Evolutionary conservation across 1,140 invertebrate species (phyloP), one percentile per base, ranked within the genome.

Genomic region (Lutraria rhynchaena): DNA sequence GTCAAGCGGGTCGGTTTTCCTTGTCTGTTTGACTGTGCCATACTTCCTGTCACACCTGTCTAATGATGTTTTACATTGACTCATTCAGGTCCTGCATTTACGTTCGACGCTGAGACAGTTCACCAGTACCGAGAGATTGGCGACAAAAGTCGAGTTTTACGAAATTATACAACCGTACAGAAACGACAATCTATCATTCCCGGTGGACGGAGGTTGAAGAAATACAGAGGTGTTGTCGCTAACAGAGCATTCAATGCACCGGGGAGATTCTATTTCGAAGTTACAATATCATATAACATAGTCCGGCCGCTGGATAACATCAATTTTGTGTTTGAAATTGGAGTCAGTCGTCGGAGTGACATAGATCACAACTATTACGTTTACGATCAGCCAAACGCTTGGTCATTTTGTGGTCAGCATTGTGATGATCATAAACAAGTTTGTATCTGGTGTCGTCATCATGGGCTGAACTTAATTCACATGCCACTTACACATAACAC

Each of bases 331-430:
- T 86, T 83, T 69, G 85, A 86, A 63, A 49, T 86, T 11, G 85
- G 83, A n/a, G 51, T 78, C n/a, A 83, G 81, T 69, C 82, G 84
- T 9, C 71, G 73, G 0, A 46, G 77, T 44, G 85, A 86, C 37
- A 60, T 86, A 46, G 85, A 86, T 67, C 67, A 65, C 33, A 82
- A 82, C 24, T 78, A 86, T 75, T 86, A 84, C 37, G 81, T 86
- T 0, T 86, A 86, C 33, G 83, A 86, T 53, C 81, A 86, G 49
- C 74, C 63, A 33, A 69, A 83, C 41, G 85, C 83, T 17, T 86
- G 85, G 85, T 84, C 83, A 15, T 83, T 86, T 63, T 86, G 83
- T 78, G 83, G 70, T 7, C 85, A 86, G 29, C 85, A 86, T 53
- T 86, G 85, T 57, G 83, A 86, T 29, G 83, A 84, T 13, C 85